Conservation (phyloP, 1,140 invertebrate genomes). For the Brachionus rotundiformis region DNA sequence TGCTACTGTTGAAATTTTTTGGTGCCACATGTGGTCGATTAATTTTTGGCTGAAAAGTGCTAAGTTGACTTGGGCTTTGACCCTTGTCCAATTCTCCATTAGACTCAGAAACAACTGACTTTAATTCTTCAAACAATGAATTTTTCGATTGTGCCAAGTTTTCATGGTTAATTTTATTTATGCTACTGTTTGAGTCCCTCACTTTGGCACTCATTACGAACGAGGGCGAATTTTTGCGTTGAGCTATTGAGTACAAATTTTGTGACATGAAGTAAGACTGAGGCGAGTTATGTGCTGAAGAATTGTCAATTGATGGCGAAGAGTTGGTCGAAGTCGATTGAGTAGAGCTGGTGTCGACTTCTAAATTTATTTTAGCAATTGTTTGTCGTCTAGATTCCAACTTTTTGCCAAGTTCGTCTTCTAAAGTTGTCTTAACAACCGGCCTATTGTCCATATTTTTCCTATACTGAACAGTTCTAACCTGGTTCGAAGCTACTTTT, state of each 20-base stretch:
- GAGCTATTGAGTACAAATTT: constrained; percentile 26
- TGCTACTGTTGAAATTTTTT: constrained; percentile 42
- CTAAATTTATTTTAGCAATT: not conserved
- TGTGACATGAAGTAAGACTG: constrained; percentile 37
- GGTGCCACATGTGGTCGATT: constrained; percentile 26
- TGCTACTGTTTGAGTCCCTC: not conserved
- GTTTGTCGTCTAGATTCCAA: constrained; percentile 13
- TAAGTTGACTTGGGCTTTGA: not conserved
- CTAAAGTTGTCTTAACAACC: not conserved
- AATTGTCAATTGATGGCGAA: not conserved
- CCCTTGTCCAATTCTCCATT: not conserved
- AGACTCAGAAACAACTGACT: not conserved
- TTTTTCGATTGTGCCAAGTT: not conserved
- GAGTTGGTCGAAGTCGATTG: not conserved
- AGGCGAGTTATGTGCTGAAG: not conserved
- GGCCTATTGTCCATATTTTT: constrained; percentile 7
- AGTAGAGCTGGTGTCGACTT: constrained; percentile 27
- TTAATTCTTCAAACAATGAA: not conserved
- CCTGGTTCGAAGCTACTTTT: not conserved
- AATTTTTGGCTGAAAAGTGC: constrained; percentile 33
- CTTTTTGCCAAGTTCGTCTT: constrained; percentile 26
- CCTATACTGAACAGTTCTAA: constrained; percentile 3
- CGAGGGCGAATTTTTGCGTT: not conserved
- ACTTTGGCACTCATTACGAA: constrained; percentile 51
- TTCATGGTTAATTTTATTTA: not conserved